A percentile compares a stretch with the other conserved stretches of the same genome.
Conservation (phyloP, 2,797 vertebrate species). For the Thunnus albacares region DNA sequence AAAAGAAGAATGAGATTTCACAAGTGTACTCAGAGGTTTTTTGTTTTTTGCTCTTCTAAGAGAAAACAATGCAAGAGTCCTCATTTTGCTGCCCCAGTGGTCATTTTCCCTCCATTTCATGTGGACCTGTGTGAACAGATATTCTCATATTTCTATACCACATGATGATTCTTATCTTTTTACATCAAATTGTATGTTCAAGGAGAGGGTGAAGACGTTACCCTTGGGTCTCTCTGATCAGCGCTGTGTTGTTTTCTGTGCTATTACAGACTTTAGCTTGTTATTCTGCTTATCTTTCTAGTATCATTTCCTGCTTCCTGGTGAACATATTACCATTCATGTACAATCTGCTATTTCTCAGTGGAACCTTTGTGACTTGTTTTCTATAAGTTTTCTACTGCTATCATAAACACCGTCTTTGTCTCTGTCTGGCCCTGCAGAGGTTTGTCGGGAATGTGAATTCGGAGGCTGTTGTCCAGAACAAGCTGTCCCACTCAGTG, state of each 20-base stretch:
- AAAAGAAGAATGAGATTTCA: constrained; percentile 68
- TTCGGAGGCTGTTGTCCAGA: constrained; percentile 91
- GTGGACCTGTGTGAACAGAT: constrained; percentile 30
- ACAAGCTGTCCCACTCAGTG: constrained; percentile 91
- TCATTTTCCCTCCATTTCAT: constrained; percentile 43
- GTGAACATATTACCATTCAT: constrained; percentile 35
- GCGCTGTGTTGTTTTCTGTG: constrained; percentile 39
- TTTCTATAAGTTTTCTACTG: constrained; percentile 9
- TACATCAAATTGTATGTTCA: constrained; percentile 66
- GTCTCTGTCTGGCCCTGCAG: constrained; percentile 77
- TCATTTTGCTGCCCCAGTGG: constrained; percentile 39
- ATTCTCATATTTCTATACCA: constrained; percentile 56
- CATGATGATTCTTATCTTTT: constrained; percentile 63
- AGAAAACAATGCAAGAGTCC: constrained; percentile 48
- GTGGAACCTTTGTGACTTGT: constrained; percentile 15
- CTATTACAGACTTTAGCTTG: constrained; percentile 52
- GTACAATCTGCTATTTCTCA: constrained; percentile 14
- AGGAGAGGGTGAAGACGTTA: constrained; percentile 43
- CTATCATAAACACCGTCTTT: neutral
- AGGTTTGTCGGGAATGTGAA: constrained; percentile 93
- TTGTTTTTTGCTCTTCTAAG: constrained; percentile 60
- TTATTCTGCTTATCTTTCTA: constrained; percentile 53
- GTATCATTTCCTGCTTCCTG: constrained; percentile 15
- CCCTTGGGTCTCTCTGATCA: constrained; percentile 59
- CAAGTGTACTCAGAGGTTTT: constrained; percentile 49